A percentile compares a stretch with the other conserved stretches of the same genome.
Evolutionary conservation across 2,888 invertebrate genomes (phyloP).

Genomic region (Drosophila diplacantha): DNA sequence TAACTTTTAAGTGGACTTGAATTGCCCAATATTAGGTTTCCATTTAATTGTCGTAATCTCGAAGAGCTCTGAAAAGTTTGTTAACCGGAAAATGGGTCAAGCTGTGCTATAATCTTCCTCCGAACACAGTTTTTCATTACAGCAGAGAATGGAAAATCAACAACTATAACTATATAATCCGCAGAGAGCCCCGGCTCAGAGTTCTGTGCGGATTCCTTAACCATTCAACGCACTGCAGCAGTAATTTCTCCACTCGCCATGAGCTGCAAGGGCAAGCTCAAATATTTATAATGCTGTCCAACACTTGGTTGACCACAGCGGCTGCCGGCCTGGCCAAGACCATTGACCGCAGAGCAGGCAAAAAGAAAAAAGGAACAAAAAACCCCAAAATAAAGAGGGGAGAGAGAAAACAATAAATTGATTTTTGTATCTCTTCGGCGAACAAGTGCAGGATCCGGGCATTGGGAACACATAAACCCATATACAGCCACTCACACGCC

Average conservation of each 20-base stretch:
- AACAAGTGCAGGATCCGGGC: constrained; percentile 46
- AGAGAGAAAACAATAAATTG: constrained; percentile 60
- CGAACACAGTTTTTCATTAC: constrained; percentile 15
- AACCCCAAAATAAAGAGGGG: constrained; percentile 21
- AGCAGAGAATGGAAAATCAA: constrained; percentile 10
- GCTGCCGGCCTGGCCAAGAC: constrained; percentile 15
- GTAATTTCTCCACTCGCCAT: constrained; percentile 35
- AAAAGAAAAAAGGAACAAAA: not conserved
- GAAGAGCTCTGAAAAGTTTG: not conserved
- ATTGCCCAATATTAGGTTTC: constrained; percentile 21
- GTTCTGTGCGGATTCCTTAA: constrained; percentile 40
- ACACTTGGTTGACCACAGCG: constrained; percentile 67
- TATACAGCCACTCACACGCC: constrained; percentile 51
- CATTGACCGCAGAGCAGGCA: constrained; percentile 21
- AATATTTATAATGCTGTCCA: constrained; percentile 70
- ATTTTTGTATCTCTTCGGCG: constrained; percentile 49
- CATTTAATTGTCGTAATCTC: constrained; percentile 20
- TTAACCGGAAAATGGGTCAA: constrained; percentile 11
- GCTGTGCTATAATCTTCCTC: constrained; percentile 6
- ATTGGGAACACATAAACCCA: constrained; percentile 8
- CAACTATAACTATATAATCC: constrained; percentile 12
- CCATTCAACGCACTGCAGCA: constrained; percentile 62
- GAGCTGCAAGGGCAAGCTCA: constrained; percentile 61
- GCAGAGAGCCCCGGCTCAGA: constrained; percentile 13
- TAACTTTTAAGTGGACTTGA: constrained; percentile 27